Base-by-base conservation (phyloP, 2,113 vertebrate species). In the Cyprinodon tularosa region DNA sequence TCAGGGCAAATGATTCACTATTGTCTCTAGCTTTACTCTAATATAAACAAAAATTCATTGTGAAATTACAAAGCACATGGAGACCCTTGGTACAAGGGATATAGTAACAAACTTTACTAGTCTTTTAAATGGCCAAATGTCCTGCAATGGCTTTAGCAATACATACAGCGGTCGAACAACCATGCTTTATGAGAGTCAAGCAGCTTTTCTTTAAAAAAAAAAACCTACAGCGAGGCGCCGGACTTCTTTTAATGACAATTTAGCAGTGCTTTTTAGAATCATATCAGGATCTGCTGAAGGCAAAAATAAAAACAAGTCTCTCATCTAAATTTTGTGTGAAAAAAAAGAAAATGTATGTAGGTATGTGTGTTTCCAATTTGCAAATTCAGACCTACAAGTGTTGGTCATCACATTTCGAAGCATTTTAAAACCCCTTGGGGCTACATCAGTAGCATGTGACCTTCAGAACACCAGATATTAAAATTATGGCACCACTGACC, bases 41-140 rank as follows among this genome's bases (percentile, higher is more conserved):
- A 86, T 90, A 83, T 68, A 72, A 76, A 78, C 50, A 88, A 85
- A 53, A 65, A 81, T 89, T 75, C 77, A 81, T 89, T 91, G 65
- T 74, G 62, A 84, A 84, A 78, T 74, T 39, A 74, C 77, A 83
- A 84, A 38, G 53, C 78, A 76, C 78, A 74, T 87, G 77, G 65
- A 86, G 47, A 82, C 91, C 89, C 92, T 94, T 93, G 93, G 86
- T 94, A 90, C 92, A 93, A 94, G 93, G 90, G 90, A 92, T 89
- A 75, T 84, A 81, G 78, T 82, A 86, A 81, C 7, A 79, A 80
- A 88, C 74, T 84, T 88, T 82, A 90, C 73, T 88, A 82, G 72
- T 91, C 82, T 81, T 87, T 88, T 90, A 90, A 78, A 88, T 84
- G 91, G 92, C 91, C 93, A 92, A 92, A 91, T 92, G 90, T 87